Percentiles rank a stretch among this genome's conserved stretches.
Evolutionary conservation across 1,140 invertebrate species (phyloP).

Genomic region (Halictus rubicundus): DNA sequence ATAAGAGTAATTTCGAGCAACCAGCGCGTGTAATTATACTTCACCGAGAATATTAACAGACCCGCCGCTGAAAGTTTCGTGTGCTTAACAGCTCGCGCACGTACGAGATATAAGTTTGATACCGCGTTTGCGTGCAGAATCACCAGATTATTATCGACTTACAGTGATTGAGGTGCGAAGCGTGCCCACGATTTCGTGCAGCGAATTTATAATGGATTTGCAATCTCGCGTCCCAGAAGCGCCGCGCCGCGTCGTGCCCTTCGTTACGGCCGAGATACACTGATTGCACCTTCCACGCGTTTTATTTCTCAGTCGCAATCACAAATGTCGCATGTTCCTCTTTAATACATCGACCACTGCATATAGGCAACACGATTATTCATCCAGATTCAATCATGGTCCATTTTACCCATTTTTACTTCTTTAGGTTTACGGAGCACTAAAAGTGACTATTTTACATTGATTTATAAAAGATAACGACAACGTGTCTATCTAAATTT

Average conservation of each 20-base stretch:
- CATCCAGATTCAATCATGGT: no score
- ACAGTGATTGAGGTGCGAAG: slow-evolving; percentile 21
- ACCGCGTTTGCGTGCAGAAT: slow-evolving; percentile 36
- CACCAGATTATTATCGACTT: slow-evolving; percentile 43
- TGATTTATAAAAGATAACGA: no score
- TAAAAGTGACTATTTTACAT: no score
- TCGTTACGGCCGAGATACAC: background rate
- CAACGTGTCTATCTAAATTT: no score
- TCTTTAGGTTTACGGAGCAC: no score
- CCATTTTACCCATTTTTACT: no score
- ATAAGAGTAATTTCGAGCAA: background rate
- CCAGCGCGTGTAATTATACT: slow-evolving; percentile 14
- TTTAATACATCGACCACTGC: background rate
- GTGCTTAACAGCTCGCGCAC: slow-evolving; percentile 18
- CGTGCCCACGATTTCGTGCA: slow-evolving; percentile 25
- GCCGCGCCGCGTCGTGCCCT: no score
- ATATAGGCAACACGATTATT: background rate
- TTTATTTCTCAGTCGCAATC: background rate
- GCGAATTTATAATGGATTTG: slow-evolving; percentile 39
- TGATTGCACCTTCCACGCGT: background rate
- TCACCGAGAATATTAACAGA: background rate
- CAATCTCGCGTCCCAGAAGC: background rate
- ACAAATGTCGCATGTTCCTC: background rate
- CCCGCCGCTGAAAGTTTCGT: background rate
- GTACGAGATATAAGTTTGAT: slow-evolving; percentile 42